Evolutionary conservation across 2,113 vertebrate species (phyloP).

Genomic region (Gymnobelideus leadbeateri): DNA sequence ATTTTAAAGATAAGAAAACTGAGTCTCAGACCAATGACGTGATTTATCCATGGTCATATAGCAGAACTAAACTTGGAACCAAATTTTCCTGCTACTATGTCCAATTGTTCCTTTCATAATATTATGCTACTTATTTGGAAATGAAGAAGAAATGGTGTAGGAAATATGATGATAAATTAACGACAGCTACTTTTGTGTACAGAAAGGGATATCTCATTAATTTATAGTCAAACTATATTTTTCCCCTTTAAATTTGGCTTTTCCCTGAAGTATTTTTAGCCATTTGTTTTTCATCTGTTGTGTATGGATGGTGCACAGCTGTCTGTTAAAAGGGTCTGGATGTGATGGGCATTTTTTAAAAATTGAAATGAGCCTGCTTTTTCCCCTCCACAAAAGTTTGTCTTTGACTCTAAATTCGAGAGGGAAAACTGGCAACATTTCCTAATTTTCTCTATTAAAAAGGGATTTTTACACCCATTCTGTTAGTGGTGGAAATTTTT

Average conservation of each 20-base stretch:
- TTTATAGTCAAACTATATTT: neutral
- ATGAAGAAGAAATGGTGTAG: neutral
- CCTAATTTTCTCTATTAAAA: neutral
- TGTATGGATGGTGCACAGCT: conserved; percentile 1
- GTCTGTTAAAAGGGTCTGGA: conserved; percentile 3
- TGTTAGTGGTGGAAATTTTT: conserved; percentile 1
- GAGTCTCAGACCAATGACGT: neutral
- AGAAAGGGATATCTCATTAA: neutral
- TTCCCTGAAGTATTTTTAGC: neutral
- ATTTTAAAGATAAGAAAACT: neutral
- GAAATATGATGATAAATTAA: neutral
- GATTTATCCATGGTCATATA: neutral
- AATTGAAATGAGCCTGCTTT: conserved; percentile 7
- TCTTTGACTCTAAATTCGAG: neutral
- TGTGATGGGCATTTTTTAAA: conserved; percentile 9
- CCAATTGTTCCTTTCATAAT: neutral
- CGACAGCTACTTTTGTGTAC: neutral
- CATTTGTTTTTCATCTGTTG: neutral
- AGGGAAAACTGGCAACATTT: conserved; percentile 21
- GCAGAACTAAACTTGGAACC: neutral
- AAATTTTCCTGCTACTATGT: neutral
- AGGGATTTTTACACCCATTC: conserved; percentile 13
- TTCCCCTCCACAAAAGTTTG: neutral
- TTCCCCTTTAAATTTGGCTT: neutral
- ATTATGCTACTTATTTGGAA: neutral